These are phyloP conservation scores for Diplodus sargus DNA, from an alignment of 2,797 vertebrate species.

Conservation along the genomic window DNA sequence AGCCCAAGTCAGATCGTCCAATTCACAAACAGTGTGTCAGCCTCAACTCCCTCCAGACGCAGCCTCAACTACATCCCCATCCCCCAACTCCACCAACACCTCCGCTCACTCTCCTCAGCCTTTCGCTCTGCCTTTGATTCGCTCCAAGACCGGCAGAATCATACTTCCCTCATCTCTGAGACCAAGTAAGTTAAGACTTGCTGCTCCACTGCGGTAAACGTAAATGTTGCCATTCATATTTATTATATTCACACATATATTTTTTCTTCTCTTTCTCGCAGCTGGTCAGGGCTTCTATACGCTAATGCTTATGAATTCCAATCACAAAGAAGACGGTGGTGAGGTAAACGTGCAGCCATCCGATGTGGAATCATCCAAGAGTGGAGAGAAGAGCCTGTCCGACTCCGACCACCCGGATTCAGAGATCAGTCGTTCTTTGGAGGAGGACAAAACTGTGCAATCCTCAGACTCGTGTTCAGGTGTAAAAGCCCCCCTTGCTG, in stretches of 20 bases:
- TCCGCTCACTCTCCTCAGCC: background rate
- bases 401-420: background rate
- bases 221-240: background rate
- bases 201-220: background rate
- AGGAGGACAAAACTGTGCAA: conserved; percentile 76
- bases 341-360: background rate
- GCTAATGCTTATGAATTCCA: conserved; percentile 54
- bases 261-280: conserved; percentile 33
- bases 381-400: background rate
- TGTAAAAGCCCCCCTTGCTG: background rate
- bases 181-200: conserved; percentile 64
- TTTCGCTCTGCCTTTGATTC: conserved; percentile 63
- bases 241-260: background rate
- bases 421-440: rapidly evolving
- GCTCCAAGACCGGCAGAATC: conserved; percentile 74
- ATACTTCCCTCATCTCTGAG: conserved; percentile 80
- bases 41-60: background rate
- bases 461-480: background rate
- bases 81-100: background rate
- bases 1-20: background rate
- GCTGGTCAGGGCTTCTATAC: conserved; percentile 66
- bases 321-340: background rate
- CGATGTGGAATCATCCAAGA: background rate
- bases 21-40: background rate
- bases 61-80: background rate